phyloP scores from a whole-genome alignment of 2,113 vertebrate species.

The Carassius auratus region DNA sequence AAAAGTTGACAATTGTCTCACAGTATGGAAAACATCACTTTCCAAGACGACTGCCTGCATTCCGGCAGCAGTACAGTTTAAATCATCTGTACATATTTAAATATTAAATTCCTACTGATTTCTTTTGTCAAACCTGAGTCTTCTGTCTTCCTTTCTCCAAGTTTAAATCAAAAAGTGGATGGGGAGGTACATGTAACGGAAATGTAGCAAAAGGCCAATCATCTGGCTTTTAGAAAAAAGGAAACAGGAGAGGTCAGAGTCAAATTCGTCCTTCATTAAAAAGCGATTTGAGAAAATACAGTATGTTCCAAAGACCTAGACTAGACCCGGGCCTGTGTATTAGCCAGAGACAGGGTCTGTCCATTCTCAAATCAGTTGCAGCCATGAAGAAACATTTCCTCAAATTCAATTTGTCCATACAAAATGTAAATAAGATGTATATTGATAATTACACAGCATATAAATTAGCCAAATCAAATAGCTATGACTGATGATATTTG shows the following conservation, averaged over 20 bases:
- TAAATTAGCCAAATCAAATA: neutral
- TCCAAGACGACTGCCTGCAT: slow-evolving; percentile 58
- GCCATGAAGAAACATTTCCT: neutral
- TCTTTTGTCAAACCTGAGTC: slow-evolving; percentile 70
- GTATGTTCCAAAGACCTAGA: slow-evolving; percentile 38
- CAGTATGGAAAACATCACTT: slow-evolving; percentile 36
- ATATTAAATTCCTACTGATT: slow-evolving; percentile 78
- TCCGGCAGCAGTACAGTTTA: slow-evolving; percentile 59
- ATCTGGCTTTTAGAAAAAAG: slow-evolving; percentile 46
- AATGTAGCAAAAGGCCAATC: slow-evolving; percentile 50
- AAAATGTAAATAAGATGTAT: neutral
- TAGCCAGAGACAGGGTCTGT: slow-evolving; percentile 32
- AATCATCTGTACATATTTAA: slow-evolving; percentile 71
- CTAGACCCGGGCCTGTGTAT: slow-evolving; percentile 19
- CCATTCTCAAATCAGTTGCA: slow-evolving; percentile 23
- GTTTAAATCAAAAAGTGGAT: slow-evolving; percentile 28
- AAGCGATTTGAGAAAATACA: slow-evolving; percentile 43
- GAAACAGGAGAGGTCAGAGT: slow-evolving; percentile 39
- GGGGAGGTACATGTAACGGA: slow-evolving; percentile 48
- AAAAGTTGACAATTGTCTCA: slow-evolving; percentile 17
- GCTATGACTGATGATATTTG: neutral
- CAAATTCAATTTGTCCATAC: neutral
- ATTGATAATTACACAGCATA: neutral
- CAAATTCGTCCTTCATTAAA: slow-evolving; percentile 56
- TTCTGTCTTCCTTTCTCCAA: slow-evolving; percentile 51